Evolutionary conservation across 2,888 invertebrate genomes (phyloP).

Genomic region (Leucophora obtusa): DNA sequence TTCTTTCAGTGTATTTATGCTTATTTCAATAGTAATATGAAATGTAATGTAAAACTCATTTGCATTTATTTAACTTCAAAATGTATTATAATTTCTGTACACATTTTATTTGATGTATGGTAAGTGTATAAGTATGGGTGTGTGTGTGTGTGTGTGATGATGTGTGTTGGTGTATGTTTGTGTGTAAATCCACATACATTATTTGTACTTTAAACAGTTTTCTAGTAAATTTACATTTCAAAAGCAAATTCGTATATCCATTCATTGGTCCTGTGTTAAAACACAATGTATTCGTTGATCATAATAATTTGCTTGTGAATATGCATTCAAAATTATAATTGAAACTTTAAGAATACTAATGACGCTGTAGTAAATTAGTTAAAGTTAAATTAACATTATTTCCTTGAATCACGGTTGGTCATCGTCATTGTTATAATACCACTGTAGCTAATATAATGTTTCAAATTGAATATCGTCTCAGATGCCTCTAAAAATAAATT

Average conservation of each 20-base stretch:
- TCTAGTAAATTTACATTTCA: slow-evolving; percentile 62
- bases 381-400: slow-evolving; percentile 50
- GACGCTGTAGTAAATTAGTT: slow-evolving; percentile 57
- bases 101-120: slow-evolving; percentile 57
- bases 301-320: slow-evolving; percentile 35
- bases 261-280: slow-evolving; percentile 1
- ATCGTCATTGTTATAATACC: too few relatives aligned
- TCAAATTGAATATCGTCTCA: too few relatives aligned
- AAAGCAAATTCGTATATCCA: slow-evolving; percentile 46
- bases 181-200: slow-evolving; percentile 18
- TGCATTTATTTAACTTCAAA: slow-evolving; percentile 64
- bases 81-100: slow-evolving; percentile 59
- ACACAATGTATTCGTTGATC: background rate
- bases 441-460: too few relatives aligned
- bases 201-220: slow-evolving; percentile 58
- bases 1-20: background rate
- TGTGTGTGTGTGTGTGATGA: slow-evolving; percentile 10
- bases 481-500: too few relatives aligned
- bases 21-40: slow-evolving; percentile 32
- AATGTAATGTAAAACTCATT: slow-evolving; percentile 58
- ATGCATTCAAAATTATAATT: slow-evolving; percentile 49
- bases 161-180: too few relatives aligned
- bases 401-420: background rate
- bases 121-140: background rate
- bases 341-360: slow-evolving; percentile 62